phyloP scores from a whole-genome alignment of 2,113 vertebrate genomes.

The Syngnathus typhle region DNA sequence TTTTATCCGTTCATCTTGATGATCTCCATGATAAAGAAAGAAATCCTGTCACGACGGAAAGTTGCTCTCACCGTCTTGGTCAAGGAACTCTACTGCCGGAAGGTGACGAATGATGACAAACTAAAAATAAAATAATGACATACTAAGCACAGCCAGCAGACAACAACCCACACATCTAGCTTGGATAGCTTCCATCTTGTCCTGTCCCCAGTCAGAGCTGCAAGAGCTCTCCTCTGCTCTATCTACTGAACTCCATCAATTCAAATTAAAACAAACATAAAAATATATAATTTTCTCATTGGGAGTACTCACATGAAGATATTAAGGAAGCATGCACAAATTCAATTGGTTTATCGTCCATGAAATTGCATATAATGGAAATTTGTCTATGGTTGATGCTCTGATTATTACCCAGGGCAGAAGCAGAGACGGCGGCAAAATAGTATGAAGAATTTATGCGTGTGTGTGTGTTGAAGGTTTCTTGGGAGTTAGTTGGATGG shows the following conservation, averaged over 20 bases:
- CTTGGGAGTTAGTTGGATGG: neutral
- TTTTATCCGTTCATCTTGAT: too few species aligned
- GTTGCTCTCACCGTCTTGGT: too few species aligned
- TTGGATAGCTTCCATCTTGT: too few species aligned
- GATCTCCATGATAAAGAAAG: too few species aligned
- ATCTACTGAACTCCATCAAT: slow-evolving; percentile 14
- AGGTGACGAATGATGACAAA: too few species aligned
- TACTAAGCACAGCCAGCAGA: too few species aligned
- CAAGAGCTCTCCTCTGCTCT: neutral
- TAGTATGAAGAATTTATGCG: neutral
- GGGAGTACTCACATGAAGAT: slow-evolving; percentile 31
- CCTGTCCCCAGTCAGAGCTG: too few species aligned
- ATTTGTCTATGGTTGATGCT: slow-evolving; percentile 55
- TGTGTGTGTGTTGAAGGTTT: neutral
- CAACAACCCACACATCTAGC: too few species aligned
- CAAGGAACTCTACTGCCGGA: too few species aligned
- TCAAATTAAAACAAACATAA: slow-evolving; percentile 33
- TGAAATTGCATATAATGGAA: slow-evolving; percentile 63
- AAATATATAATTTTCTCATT: slow-evolving; percentile 42
- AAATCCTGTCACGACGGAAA: too few species aligned
- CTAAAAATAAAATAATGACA: too few species aligned
- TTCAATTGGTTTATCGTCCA: slow-evolving; percentile 57
- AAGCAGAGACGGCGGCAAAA: slow-evolving; percentile 29
- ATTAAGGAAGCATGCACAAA: slow-evolving; percentile 49
- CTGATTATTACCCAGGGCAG: slow-evolving; percentile 48